Evolutionary conservation across 2,888 invertebrate genomes (phyloP).

Genomic region (Erebia epiphron): DNA sequence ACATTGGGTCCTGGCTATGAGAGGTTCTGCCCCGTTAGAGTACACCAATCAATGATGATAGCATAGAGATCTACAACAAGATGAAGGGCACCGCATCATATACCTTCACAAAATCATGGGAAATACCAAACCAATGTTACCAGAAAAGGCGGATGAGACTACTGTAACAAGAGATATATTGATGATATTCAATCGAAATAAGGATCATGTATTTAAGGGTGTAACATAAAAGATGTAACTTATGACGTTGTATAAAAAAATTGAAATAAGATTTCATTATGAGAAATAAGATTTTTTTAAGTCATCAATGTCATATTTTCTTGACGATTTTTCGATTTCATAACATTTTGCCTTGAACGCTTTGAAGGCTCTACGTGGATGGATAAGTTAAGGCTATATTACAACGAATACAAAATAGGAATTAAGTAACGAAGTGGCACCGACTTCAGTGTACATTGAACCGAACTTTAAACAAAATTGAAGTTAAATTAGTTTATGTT

Average conservation of each 20-base stretch:
- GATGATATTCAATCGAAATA: no score
- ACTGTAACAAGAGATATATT: no score
- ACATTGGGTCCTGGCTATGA: no score
- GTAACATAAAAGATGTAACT: neutral
- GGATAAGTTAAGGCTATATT: neutral
- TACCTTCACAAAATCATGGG: no score
- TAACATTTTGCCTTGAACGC: neutral
- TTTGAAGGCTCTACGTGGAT: neutral
- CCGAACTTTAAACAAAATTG: constrained; percentile 1
- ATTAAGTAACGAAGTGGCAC: constrained; percentile 7
- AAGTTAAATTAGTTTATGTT: neutral
- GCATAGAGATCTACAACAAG: no score
- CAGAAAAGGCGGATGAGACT: no score
- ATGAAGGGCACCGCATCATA: no score
- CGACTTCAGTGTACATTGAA: constrained; percentile 9
- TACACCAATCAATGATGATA: no score
- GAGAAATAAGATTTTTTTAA: no score
- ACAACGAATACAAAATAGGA: constrained; percentile 16
- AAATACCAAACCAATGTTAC: no score
- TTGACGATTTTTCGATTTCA: neutral
- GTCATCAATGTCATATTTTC: neutral
- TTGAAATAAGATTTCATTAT: constrained; percentile 1
- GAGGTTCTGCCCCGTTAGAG: no score
- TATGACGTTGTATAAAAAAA: neutral
- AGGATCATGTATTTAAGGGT: no score